A percentile compares a stretch with the other conserved stretches of the same genome.
These are phyloP conservation scores for Trichopria drosophilae DNA, from an alignment of 2,888 invertebrate species.

Conservation along the genomic window DNA sequence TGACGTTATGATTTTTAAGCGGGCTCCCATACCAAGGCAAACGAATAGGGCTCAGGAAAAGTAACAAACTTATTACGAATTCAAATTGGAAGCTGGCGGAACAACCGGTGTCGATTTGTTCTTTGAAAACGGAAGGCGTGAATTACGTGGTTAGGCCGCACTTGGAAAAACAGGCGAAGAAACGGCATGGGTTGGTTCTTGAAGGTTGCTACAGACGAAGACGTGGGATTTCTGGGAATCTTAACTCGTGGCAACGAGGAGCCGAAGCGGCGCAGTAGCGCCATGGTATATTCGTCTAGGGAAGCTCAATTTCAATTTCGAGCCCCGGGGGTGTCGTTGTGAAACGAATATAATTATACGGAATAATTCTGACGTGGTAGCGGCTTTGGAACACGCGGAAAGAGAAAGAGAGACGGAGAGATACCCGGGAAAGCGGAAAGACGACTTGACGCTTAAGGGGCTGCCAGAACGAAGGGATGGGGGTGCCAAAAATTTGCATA, in stretches of 20 bases:
- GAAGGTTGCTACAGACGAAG: constrained; percentile 30
- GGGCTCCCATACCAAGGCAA: no score
- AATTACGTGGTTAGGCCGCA: constrained; percentile 38
- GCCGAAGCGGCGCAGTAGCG: constrained; percentile 27
- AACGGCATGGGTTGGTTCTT: constrained; percentile 11
- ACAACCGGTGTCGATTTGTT: no score
- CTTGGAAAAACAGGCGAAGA: constrained; percentile 43
- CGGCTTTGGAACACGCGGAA: constrained; percentile 9
- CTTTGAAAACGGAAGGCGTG: no score
- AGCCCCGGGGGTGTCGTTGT: constrained; percentile 58
- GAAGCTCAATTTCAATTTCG: constrained; percentile 59
- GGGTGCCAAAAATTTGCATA: constrained; percentile 22
- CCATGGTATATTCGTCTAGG: constrained; percentile 45
- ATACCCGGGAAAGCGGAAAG: constrained; percentile 26
- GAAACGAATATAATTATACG: constrained; percentile 59
- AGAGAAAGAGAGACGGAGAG: constrained; percentile 13
- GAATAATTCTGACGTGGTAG: constrained; percentile 55
- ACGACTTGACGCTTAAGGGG: constrained; percentile 26
- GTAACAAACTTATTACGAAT: no score
- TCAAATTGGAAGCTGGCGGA: no score
- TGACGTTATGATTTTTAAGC: no score
- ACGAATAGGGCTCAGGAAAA: no score
- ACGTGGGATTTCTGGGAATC: constrained; percentile 42
- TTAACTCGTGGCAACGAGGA: constrained; percentile 49
- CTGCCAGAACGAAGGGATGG: constrained; percentile 6